phyloP scores from a whole-genome alignment of 2,113 vertebrate genomes.

The Girardinichthys multiradiatus region DNA sequence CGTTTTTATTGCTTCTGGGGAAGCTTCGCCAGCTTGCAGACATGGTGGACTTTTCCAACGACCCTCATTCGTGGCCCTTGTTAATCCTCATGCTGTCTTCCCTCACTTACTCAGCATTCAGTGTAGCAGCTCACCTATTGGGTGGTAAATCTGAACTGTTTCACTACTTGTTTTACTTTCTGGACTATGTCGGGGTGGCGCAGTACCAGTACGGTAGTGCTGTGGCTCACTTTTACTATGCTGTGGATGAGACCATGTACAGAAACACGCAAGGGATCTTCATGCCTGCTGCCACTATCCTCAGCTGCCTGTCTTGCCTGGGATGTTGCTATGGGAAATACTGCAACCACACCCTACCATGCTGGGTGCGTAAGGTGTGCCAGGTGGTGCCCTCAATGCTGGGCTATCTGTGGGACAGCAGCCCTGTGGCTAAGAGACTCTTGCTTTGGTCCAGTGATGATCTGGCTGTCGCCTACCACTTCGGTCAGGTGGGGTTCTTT shows the following conservation, averaged over 20 bases:
- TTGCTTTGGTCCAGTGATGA: slow-evolving; percentile 48
- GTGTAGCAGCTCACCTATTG: slow-evolving; percentile 87
- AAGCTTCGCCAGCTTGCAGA: slow-evolving; percentile 73
- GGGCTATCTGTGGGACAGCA: slow-evolving; percentile 89
- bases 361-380: slow-evolving; percentile 79
- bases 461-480: slow-evolving; percentile 60
- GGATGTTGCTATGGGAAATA: slow-evolving; percentile 92
- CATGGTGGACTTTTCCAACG: slow-evolving; percentile 82
- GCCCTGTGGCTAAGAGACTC: slow-evolving; percentile 85
- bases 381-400: slow-evolving; percentile 87
- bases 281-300: slow-evolving; percentile 79
- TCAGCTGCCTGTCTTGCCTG: slow-evolving; percentile 87
- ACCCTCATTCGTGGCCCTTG: slow-evolving; percentile 85
- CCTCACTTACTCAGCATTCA: slow-evolving; percentile 84
- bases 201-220: slow-evolving; percentile 92
- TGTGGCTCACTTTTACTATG: slow-evolving; percentile 87
- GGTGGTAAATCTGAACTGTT: slow-evolving; percentile 88
- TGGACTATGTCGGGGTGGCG: slow-evolving; percentile 93
- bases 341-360: slow-evolving; percentile 69
- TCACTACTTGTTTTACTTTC: slow-evolving; percentile 89
- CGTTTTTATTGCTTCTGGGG: slow-evolving; percentile 78
- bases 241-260: slow-evolving; percentile 83
- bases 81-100: slow-evolving; percentile 84
- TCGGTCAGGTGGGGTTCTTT: slow-evolving; percentile 85
- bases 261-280: slow-evolving; percentile 73